phyloP scores from a whole-genome alignment of 2,113 vertebrate species.

The Urocynchramus pylzowi region DNA sequence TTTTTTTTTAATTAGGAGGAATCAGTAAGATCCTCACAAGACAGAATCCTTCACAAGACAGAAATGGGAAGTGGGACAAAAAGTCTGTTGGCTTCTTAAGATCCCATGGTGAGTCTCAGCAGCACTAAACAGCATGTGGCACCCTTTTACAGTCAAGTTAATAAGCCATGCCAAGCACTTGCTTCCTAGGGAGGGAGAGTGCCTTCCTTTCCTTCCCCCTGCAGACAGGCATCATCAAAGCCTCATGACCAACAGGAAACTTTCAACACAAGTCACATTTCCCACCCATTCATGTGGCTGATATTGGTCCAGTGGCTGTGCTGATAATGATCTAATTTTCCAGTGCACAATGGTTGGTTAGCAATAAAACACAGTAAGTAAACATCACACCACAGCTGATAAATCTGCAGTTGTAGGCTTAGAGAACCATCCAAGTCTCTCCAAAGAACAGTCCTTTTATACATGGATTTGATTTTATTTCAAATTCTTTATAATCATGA shows the following conservation, averaged over 20 bases:
- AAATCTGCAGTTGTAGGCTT: background rate
- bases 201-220: background rate
- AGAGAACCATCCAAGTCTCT: background rate
- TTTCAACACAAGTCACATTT: background rate
- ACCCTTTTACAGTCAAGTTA: background rate
- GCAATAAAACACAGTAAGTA: background rate
- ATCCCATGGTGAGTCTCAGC: background rate
- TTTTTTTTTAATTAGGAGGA: background rate
- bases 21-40: background rate
- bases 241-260: background rate
- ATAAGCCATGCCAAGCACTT: background rate
- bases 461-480: background rate
- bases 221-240: background rate
- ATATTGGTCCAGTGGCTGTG: background rate
- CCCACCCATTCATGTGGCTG: background rate
- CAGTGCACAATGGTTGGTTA: background rate
- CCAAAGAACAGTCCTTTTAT: background rate
- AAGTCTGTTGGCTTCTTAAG: background rate
- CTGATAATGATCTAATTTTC: background rate
- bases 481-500: background rate
- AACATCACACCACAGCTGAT: background rate
- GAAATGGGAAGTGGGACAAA: background rate
- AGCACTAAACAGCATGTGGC: background rate
- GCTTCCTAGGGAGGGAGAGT: background rate
- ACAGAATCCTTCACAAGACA: background rate